phyloP scores from a whole-genome alignment of 2,888 invertebrate species.

The Coelinius sp. region DNA sequence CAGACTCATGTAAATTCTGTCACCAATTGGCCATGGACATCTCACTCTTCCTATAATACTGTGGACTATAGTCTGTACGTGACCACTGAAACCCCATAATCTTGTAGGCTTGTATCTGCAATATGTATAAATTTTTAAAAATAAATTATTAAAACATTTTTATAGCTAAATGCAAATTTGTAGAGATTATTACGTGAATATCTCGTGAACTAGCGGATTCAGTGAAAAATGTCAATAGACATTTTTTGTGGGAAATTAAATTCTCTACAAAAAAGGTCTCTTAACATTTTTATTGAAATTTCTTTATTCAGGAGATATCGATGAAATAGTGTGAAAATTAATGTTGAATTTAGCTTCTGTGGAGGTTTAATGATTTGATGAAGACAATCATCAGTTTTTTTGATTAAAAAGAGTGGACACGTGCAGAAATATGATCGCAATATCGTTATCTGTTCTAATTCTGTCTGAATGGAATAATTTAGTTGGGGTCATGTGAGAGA shows the following conservation, averaged over 20 bases:
- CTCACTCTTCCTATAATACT: constrained; percentile 89
- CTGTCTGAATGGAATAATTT: no score
- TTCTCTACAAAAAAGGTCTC: no score
- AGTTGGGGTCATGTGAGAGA: no score
- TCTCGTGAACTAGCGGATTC: no score
- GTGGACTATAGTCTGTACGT: constrained; percentile 93
- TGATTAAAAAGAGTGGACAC: background rate
- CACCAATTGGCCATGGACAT: constrained; percentile 91
- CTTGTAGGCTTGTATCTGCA: constrained; percentile 89
- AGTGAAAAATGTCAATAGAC: no score
- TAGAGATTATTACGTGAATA: background rate
- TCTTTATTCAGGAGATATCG: no score
- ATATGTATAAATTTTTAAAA: constrained; percentile 50
- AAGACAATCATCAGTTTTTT: constrained; percentile 27
- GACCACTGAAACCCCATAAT: constrained; percentile 96
- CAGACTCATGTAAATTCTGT: constrained; percentile 82
- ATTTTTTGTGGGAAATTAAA: no score
- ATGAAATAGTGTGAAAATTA: no score
- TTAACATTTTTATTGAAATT: no score
- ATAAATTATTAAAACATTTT: background rate
- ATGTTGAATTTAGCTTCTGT: no score
- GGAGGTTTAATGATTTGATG: constrained; percentile 2
- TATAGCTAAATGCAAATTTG: no score
- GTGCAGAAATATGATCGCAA: background rate
- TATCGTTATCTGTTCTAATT: background rate